Base-by-base conservation (phyloP, 2,113 vertebrate species). In the Phyllostomus discolor region DNA sequence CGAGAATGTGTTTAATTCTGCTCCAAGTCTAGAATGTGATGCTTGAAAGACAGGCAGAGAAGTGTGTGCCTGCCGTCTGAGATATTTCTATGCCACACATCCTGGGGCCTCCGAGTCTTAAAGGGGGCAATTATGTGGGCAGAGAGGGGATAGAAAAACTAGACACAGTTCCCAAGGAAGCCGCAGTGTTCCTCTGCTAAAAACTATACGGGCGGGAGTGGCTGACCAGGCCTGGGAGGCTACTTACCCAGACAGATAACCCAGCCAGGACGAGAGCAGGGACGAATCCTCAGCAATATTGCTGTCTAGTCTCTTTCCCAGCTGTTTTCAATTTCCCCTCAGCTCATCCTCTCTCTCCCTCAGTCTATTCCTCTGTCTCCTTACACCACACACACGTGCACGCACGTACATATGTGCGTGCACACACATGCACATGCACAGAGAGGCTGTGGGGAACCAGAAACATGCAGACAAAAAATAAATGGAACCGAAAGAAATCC, bases 401-500 rank as follows among this genome's bases (percentile, higher is more conserved):
- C 67, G 72, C 19, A 62, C 8, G 19, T 19, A 54, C 35, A 67
- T 15, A 20, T 8, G 12, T 41, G 7, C 2, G 4, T 38, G n/a
- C 62, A 52, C 11, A 28, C 43, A 26, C 41, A 33, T 31, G 12
- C 10, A 41, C 41, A 54, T 12, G 33, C 62, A 84, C 62, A 20
- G 0, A 62, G 12, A 87, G 50, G 16, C 76, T 84, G 7, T 59
- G 54, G 94, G 50, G 86, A 75, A 24, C n/a, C 48, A 72, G 94
- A 93, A 84, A 95, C 31, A 57, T 57, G 67, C 31, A 91, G 78
- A 92, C 95, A 73, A 66, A 79, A 97, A 96, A 94, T 50, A 97
- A 97, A 89, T 97, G 95, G 62, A 83, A 75, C 84, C 22, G 24
- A 64, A 93, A 82, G 94, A 97, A 95, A 94, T 72, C 62, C 88